phyloP scores from a whole-genome alignment of 2,888 invertebrate genomes.

The Scaptomyza caliginosa region DNA sequence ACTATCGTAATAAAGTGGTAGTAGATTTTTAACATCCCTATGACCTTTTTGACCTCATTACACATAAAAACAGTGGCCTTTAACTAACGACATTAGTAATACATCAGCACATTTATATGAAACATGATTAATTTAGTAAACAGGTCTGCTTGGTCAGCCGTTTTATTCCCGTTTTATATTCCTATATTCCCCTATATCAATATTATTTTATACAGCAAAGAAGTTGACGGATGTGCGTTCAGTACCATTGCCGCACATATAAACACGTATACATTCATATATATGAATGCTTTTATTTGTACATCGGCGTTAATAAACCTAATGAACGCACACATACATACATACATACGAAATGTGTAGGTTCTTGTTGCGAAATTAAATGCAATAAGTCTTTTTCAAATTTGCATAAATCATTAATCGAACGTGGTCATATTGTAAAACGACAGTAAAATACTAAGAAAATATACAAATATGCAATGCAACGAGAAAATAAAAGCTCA shows the following conservation, averaged over 20 bases:
- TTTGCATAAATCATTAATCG: slow-evolving; percentile 65
- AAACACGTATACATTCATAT: not conserved
- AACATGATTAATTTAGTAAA: no score
- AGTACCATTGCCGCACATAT: slow-evolving; percentile 1
- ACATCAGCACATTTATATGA: no score
- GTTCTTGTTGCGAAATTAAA: slow-evolving; percentile 33
- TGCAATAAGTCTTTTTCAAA: slow-evolving; percentile 47
- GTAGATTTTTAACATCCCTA: no score
- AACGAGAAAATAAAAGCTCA: slow-evolving; percentile 30
- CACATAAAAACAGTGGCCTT: no score
- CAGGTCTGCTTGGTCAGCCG: no score
- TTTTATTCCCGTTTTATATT: no score
- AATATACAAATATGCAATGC: slow-evolving; percentile 21
- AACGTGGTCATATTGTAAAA: slow-evolving; percentile 42
- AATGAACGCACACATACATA: slow-evolving; percentile 2
- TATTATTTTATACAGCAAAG: no score
- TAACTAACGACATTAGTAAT: no score
- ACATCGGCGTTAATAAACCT: slow-evolving; percentile 4
- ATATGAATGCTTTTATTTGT: not conserved
- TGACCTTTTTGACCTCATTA: no score
- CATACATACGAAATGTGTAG: not conserved
- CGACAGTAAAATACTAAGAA: slow-evolving; percentile 5
- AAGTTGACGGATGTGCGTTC: slow-evolving; percentile 3
- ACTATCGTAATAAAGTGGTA: no score
- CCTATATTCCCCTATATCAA: no score